Percentiles rank a stretch among this genome's conserved stretches.
Evolutionary conservation across 1,140 invertebrate species (phyloP).

Genomic region (Lordiphosa clarofinis): DNA sequence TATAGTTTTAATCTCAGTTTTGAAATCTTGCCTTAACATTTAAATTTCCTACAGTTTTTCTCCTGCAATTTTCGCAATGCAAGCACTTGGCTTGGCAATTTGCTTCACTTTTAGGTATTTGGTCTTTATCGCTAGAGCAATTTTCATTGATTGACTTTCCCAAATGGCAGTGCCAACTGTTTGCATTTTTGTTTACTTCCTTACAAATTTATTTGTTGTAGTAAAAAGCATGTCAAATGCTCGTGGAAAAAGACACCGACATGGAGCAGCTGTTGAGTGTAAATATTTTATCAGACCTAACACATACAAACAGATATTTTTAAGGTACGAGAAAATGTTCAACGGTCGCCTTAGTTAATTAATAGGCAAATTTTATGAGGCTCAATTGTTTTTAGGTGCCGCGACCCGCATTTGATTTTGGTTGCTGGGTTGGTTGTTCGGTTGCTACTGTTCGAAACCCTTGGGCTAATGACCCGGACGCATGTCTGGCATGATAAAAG

Average conservation of each 20-base stretch:
- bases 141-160: conserved; percentile 3
- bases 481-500: conserved; percentile 10
- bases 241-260: not conserved
- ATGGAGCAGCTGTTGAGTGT: conserved; percentile 8
- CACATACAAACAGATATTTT: conserved; percentile 2
- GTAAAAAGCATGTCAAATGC: not conserved
- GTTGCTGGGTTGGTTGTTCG: not conserved
- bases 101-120: not conserved
- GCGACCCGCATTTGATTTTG: conserved; percentile 10
- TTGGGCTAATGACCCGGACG: conserved; percentile 11
- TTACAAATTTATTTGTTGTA: conserved; percentile 1
- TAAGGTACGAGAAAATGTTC: not conserved
- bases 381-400: conserved; percentile 4
- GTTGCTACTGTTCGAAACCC: conserved; percentile 7
- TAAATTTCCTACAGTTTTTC: no score
- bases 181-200: conserved; percentile 10
- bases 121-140: not conserved
- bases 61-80: not conserved
- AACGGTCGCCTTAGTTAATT: conserved; percentile 9
- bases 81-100: not conserved
- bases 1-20: no score
- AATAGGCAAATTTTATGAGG: conserved; percentile 14
- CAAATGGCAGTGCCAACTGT: conserved; percentile 11
- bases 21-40: no score
- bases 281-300: conserved; percentile 9